Conservation (phyloP, 30 jellyfish, hydroid and myxozoan genomes). For the Hydra vulgaris region DNA sequence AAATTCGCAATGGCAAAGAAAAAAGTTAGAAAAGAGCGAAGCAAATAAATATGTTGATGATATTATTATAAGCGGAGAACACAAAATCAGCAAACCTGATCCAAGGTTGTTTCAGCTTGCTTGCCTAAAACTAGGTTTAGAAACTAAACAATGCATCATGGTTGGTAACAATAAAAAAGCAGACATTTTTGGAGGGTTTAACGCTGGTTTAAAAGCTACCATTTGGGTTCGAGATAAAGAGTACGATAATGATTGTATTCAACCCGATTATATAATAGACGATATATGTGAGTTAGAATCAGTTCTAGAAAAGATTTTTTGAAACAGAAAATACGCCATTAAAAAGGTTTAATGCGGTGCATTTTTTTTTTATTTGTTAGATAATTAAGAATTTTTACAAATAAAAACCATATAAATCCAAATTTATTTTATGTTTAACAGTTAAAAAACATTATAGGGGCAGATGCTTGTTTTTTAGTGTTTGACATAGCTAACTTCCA, state of each 20-base stretch:
- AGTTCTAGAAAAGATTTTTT: not conserved
- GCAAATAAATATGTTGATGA: constrained; percentile 14
- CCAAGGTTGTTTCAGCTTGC: constrained; percentile 12
- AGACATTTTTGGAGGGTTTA: constrained; percentile 15
- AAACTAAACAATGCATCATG: constrained; percentile 11
- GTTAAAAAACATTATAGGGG: too few relatives aligned
- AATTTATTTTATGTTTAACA: too few relatives aligned
- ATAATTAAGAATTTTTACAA: too few relatives aligned
- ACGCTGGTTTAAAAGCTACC: constrained; percentile 17
- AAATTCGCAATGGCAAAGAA: constrained; percentile 7
- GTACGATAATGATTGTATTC: not conserved
- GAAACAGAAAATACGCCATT: too few relatives aligned
- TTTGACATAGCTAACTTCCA: too few relatives aligned
- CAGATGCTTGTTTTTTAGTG: too few relatives aligned
- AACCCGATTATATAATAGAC: not conserved
- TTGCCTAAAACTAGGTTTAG: constrained; percentile 14
- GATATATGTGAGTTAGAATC: not conserved
- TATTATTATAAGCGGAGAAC: constrained; percentile 13
- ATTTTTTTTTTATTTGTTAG: too few relatives aligned
- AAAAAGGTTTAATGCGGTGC: too few relatives aligned
- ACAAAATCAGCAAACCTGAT: constrained; percentile 9
- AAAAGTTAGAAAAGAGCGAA: not conserved
- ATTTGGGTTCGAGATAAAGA: not conserved
- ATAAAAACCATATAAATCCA: too few relatives aligned
- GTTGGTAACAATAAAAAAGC: constrained; percentile 15